Evolutionary conservation across 2,113 vertebrate genomes (phyloP).

Genomic region (Willisornis vidua): DNA sequence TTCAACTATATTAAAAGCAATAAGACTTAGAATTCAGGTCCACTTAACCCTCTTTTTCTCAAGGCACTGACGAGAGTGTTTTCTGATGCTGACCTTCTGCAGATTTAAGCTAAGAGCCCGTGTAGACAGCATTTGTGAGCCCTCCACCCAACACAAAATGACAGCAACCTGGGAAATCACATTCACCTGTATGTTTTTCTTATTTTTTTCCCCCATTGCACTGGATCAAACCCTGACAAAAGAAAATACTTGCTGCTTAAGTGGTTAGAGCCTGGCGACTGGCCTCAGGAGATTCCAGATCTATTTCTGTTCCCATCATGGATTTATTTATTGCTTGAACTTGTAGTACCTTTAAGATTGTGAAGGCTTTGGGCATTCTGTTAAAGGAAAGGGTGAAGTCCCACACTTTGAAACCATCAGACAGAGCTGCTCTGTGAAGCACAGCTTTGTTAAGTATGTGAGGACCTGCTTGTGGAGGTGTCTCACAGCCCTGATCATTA

Average conservation of each 20-base stretch:
- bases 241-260: background rate
- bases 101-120: background rate
- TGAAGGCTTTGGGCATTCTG: background rate
- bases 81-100: background rate
- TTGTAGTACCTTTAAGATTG: background rate
- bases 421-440: background rate
- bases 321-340: background rate
- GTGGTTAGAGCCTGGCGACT: background rate
- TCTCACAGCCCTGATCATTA: background rate
- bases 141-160: background rate
- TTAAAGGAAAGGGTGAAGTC: background rate
- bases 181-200: background rate
- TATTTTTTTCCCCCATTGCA: accelerated
- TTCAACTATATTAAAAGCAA: conserved; percentile 25
- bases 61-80: background rate
- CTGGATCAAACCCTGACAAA: background rate
- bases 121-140: background rate
- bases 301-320: background rate
- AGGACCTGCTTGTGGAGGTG: background rate
- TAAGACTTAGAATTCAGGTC: background rate
- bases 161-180: background rate
- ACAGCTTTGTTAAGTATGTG: background rate
- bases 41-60: background rate
- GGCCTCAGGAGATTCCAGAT: background rate
- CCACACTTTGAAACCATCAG: background rate